phyloP scores from a whole-genome alignment of 2,888 invertebrate genomes.

The Pycnomerus fuliginosus region DNA sequence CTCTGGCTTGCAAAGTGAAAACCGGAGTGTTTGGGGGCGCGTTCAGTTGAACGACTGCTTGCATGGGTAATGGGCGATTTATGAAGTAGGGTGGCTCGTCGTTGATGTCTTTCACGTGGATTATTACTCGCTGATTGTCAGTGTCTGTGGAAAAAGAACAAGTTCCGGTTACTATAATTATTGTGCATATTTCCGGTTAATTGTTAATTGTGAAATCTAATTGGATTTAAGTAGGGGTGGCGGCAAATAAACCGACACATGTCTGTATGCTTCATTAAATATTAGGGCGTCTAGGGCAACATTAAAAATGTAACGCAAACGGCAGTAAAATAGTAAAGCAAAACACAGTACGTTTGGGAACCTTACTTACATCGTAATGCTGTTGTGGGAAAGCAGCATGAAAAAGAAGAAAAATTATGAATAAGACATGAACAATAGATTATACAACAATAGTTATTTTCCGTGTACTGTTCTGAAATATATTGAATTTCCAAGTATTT shows the following conservation, averaged over 20 bases:
- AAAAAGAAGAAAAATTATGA: constrained; percentile 38
- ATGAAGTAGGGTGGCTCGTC: constrained; percentile 97
- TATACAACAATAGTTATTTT: constrained; percentile 1
- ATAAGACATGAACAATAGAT: constrained; percentile 14
- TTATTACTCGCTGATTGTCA: constrained; percentile 92
- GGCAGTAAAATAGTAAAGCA: too few species aligned
- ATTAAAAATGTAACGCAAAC: too few species aligned
- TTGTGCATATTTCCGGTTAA: constrained; percentile 7
- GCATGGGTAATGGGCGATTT: constrained; percentile 95
- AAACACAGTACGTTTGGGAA: too few species aligned
- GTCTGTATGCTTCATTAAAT: too few species aligned
- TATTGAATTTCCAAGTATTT: too few species aligned
- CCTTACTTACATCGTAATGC: constrained; percentile 54
- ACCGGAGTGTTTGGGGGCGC: constrained; percentile 94
- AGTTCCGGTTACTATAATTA: constrained; percentile 10
- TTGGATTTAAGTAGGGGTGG: constrained; percentile 1
- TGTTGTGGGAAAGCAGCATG: constrained; percentile 41
- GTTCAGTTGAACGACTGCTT: constrained; percentile 94
- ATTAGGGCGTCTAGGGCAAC: too few species aligned
- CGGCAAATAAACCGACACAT: too few species aligned
- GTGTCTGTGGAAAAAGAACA: constrained; percentile 64
- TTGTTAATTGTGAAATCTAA: constrained; percentile 8
- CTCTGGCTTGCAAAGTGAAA: constrained; percentile 94
- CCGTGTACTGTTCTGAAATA: too few species aligned
- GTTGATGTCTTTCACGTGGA: constrained; percentile 93